Conservation (phyloP, 1,140 invertebrate genomes). For the Periplaneta americana region DNA sequence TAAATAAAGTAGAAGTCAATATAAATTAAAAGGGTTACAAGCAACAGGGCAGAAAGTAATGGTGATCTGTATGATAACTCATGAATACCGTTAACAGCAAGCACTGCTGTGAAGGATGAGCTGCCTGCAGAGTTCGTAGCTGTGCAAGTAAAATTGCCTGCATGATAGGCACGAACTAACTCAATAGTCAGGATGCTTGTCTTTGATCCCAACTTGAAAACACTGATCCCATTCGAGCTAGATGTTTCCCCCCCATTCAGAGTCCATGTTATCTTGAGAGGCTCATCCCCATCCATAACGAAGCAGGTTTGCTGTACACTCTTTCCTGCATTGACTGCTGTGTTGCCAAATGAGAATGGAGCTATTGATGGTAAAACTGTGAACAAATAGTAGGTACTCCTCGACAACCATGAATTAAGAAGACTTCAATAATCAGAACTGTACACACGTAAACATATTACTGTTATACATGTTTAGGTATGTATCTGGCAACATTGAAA, state of each 20-base stretch:
- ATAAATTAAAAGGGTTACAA: too few species aligned
- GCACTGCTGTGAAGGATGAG: constrained; percentile 54
- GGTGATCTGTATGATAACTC: too few species aligned
- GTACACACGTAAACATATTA: too few species aligned
- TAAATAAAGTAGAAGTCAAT: too few species aligned
- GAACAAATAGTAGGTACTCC: too few species aligned
- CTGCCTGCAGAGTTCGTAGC: constrained; percentile 62
- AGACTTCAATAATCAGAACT: too few species aligned
- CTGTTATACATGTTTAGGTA: too few species aligned
- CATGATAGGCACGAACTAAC: constrained; percentile 28
- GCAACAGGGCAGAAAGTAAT: too few species aligned
- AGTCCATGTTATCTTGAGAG: constrained; percentile 60
- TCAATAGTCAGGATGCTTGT: constrained; percentile 42
- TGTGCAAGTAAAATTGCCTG: constrained; percentile 22
- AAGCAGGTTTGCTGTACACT: constrained; percentile 63
- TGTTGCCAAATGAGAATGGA: constrained; percentile 35
- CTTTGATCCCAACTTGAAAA: constrained; percentile 56
- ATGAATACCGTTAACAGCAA: constrained; percentile 72
- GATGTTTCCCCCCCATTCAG: constrained; percentile 46
- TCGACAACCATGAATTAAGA: too few species aligned
- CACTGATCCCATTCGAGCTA: constrained; percentile 29
- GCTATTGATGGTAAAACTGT: constrained; percentile 56
- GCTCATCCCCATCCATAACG: constrained; percentile 67
- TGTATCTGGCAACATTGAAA: too few species aligned
- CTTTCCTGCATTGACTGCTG: constrained; percentile 62